Percentiles rank a stretch among this genome's conserved stretches.
phyloP scores from a whole-genome alignment of 2,797 vertebrate species.

The Microhierax caerulescens region DNA sequence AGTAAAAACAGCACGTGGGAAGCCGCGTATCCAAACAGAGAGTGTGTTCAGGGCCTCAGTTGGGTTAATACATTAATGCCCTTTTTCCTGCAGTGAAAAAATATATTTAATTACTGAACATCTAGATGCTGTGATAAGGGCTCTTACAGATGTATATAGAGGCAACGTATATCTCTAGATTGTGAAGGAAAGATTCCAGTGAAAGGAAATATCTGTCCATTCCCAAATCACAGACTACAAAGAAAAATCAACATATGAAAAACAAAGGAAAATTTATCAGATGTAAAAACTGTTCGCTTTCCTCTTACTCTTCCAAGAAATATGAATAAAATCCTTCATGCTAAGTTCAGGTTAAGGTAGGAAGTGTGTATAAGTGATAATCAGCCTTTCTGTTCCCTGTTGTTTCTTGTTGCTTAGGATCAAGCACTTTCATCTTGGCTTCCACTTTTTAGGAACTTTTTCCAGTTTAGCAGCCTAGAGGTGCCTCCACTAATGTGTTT shows the following conservation, averaged over 20 bases:
- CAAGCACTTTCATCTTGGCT: not conserved
- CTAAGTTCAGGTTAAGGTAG: not conserved
- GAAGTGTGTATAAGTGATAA: not conserved
- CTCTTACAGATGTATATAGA: not conserved
- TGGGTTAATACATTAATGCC: not conserved
- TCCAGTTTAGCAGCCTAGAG: not conserved
- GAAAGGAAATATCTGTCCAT: not conserved
- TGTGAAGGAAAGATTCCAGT: not conserved
- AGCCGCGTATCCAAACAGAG: not conserved
- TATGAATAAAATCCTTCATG: not conserved
- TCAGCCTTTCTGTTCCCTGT: not conserved
- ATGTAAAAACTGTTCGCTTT: not conserved
- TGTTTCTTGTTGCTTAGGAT: not conserved
- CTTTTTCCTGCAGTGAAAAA: not conserved
- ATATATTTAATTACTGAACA: not conserved
- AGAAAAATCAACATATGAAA: not conserved
- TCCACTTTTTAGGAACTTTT: not conserved
- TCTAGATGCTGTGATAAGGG: not conserved
- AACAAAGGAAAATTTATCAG: not conserved
- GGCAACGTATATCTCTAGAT: not conserved
- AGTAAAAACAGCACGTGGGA: not conserved
- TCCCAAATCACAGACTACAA: not conserved
- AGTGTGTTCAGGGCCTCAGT: not conserved
- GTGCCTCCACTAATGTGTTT: not conserved
- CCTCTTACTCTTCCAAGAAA: not conserved